phyloP scores from a whole-genome alignment of 2,113 vertebrate species.

The Leptosomus discolor region DNA sequence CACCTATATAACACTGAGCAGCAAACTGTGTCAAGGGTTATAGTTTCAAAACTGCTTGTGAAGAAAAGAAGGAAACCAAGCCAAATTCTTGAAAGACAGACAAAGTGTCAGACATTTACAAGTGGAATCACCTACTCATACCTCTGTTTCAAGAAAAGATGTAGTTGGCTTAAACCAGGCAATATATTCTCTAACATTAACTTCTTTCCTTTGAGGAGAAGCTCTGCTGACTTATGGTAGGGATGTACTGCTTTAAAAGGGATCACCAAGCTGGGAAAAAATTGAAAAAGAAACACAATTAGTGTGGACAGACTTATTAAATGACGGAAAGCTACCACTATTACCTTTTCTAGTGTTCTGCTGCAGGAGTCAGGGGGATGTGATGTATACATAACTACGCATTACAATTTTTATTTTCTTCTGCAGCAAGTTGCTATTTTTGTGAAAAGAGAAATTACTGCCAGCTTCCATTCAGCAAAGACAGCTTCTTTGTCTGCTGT shows the following conservation, averaged over 20 bases:
- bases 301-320: background rate
- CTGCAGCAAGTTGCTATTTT: conserved; percentile 4
- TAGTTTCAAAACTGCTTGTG: background rate
- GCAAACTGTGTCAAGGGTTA: background rate
- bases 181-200: background rate
- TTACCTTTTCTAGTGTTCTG: background rate
- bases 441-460: conserved; percentile 44
- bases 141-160: background rate
- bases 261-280: background rate
- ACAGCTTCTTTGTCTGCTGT: background rate
- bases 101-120: background rate
- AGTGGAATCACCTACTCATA: background rate
- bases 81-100: background rate
- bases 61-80: background rate
- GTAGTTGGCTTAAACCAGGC: background rate
- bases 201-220: background rate
- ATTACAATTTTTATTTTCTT: conserved; percentile 43
- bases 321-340: background rate
- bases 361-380: background rate
- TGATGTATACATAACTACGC: background rate
- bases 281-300: background rate
- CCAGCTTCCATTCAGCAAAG: background rate
- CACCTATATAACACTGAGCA: background rate
- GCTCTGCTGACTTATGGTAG: background rate
- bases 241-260: background rate